Evolutionary conservation across 2,113 vertebrate species (phyloP).

Genomic region (Geococcyx californianus): DNA sequence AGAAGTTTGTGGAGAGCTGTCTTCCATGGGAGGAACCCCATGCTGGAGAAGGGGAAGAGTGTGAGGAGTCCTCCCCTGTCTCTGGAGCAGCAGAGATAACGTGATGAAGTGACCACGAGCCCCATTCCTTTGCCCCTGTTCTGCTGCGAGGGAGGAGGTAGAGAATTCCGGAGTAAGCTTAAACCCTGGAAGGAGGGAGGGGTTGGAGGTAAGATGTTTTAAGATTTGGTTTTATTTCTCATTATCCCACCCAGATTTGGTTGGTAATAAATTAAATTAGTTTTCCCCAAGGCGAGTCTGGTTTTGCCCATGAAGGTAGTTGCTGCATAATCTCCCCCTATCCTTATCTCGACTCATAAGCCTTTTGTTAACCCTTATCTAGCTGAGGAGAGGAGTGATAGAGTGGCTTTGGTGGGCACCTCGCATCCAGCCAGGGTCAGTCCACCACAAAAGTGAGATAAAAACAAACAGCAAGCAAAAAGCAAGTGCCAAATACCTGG

Average conservation of each 20-base stretch:
- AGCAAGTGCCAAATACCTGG: not conserved
- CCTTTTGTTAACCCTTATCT: not conserved
- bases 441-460: not conserved
- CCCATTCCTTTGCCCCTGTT: not conserved
- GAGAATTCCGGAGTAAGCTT: not conserved
- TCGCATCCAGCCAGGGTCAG: not conserved
- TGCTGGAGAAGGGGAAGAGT: not conserved
- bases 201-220: accelerated
- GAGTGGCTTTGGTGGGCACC: not conserved
- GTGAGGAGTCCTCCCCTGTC: not conserved
- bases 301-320: not conserved
- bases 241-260: not conserved
- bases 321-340: not conserved
- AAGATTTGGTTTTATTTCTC: not conserved
- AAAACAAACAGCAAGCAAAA: not conserved
- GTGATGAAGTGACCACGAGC: accelerated
- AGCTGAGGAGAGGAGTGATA: not conserved
- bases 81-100: accelerated
- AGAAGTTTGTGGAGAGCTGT: not conserved
- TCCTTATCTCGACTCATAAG: not conserved
- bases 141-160: accelerated
- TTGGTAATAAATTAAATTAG: not conserved
- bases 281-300: not conserved
- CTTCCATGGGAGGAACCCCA: too few species aligned
- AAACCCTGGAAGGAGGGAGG: not conserved